These are phyloP conservation scores for Lamprologus lemairii DNA, from an alignment of 2,113 vertebrate genomes.

Conservation along the genomic window DNA sequence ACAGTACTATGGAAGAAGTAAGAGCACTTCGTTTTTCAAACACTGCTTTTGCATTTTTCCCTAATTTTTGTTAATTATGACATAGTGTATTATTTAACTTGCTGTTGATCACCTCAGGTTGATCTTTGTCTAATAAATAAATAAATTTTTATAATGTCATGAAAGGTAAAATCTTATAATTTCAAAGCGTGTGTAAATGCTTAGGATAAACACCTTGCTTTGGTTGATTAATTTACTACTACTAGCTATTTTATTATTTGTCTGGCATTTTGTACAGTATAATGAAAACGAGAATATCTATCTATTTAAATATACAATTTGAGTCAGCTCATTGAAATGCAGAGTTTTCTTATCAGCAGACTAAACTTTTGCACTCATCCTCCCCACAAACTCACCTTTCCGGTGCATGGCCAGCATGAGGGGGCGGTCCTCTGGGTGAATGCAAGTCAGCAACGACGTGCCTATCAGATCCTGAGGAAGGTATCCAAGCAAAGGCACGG, in stretches of 20 bases:
- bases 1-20: neutral
- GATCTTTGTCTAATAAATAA: neutral
- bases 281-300: neutral
- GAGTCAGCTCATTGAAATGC: neutral
- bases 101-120: neutral
- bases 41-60: neutral
- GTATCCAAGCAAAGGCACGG: slow-evolving; percentile 86
- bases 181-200: neutral
- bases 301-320: neutral
- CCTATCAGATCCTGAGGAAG: slow-evolving; percentile 88
- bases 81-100: neutral
- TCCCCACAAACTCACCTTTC: slow-evolving; percentile 69
- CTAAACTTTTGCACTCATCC: neutral
- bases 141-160: neutral
- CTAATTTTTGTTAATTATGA: neutral
- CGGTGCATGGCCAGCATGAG: slow-evolving; percentile 81
- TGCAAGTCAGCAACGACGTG: slow-evolving; percentile 75
- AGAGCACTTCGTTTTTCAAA: neutral
- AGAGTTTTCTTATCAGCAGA: neutral
- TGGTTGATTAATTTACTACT: neutral
- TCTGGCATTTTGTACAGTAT: neutral
- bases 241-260: neutral
- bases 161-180: neutral
- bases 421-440: slow-evolving; percentile 82
- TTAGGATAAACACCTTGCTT: neutral